Conservation (phyloP, 2,797 vertebrate species). For the Natrix natrix region DNA sequence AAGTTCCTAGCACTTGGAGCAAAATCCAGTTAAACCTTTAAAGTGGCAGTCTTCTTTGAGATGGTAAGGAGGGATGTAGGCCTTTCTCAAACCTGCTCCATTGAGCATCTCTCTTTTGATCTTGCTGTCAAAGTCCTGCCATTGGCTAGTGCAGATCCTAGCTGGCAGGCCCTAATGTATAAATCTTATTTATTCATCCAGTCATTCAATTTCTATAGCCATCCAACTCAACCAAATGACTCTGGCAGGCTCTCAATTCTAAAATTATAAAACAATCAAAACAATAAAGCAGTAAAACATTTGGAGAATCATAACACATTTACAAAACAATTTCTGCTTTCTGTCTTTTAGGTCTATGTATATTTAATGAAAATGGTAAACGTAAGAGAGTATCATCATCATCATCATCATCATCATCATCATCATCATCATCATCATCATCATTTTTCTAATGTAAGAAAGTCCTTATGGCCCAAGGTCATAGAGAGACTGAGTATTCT, state of each 20-base stretch:
- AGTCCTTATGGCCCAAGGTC: background rate
- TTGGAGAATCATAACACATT: background rate
- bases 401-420: background rate
- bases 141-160: background rate
- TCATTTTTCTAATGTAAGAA: background rate
- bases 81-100: background rate
- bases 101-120: background rate
- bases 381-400: background rate
- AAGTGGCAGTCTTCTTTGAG: background rate
- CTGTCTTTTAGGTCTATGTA: background rate
- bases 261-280: background rate
- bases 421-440: background rate
- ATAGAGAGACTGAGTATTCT: background rate
- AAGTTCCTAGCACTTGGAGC: background rate
- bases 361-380: background rate
- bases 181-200: background rate
- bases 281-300: background rate
- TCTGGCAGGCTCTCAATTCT: background rate
- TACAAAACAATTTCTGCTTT: background rate
- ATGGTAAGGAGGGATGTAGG: background rate
- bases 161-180: background rate
- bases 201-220: background rate
- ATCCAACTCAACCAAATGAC: background rate
- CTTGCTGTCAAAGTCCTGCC: background rate
- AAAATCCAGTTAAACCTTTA: background rate